Evolutionary conservation across 2,888 invertebrate genomes (phyloP).

Genomic region (Calliphora vomitoria): DNA sequence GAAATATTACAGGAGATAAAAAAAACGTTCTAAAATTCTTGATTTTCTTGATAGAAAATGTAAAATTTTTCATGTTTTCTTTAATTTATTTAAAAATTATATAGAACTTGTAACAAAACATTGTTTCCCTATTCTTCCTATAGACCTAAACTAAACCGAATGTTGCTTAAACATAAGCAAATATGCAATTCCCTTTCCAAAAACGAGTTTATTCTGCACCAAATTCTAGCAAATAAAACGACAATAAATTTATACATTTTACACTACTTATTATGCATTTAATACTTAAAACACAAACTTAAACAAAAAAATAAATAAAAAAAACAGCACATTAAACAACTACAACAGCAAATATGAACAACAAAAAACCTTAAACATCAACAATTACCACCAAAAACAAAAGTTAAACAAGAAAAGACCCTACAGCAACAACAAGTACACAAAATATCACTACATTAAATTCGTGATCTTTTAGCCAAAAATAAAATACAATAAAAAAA

Average conservation of each 20-base stretch:
- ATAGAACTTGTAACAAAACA: neutral
- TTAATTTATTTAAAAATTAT: too few species aligned
- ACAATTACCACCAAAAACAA: constrained; percentile 63
- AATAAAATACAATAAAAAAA: constrained; percentile 7
- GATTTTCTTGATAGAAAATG: too few species aligned
- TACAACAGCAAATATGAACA: neutral
- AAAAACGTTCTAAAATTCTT: too few species aligned
- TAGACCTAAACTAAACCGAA: neutral
- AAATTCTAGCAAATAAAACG: constrained; percentile 14
- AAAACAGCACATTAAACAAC: neutral
- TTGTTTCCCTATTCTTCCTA: neutral
- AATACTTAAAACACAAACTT: neutral
- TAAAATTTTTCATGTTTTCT: too few species aligned
- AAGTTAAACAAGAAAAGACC: constrained; percentile 44
- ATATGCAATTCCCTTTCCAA: constrained; percentile 37
- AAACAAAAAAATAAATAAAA: neutral
- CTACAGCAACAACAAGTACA: constrained; percentile 37
- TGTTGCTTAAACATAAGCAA: neutral
- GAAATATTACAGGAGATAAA: too few species aligned
- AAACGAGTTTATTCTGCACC: constrained; percentile 44
- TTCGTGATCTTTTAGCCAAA: constrained; percentile 68
- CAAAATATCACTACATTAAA: constrained; percentile 38
- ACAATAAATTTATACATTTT: constrained; percentile 24
- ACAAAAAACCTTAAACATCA: constrained; percentile 36
- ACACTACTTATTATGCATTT: constrained; percentile 16